Evolutionary conservation across 2,797 vertebrate genomes (phyloP).

Genomic region (Threskiornis aethiopicus): DNA sequence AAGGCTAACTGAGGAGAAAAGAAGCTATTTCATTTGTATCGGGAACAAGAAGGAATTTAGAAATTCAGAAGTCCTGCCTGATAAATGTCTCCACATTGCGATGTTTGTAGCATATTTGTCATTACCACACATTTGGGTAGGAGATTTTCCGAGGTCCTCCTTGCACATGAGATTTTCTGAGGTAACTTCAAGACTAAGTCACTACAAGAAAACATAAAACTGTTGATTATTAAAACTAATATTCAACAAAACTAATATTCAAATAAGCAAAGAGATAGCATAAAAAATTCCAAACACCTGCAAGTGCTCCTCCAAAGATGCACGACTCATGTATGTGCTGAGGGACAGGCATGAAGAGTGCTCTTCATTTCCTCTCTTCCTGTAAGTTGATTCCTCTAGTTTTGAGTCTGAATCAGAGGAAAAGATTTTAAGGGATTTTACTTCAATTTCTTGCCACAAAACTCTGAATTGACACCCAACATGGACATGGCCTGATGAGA

Average conservation of each 20-base stretch:
- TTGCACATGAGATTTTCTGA: not conserved
- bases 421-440: not conserved
- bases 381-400: not conserved
- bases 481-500: not conserved
- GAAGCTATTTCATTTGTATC: not conserved
- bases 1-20: not conserved
- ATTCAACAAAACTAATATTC: not conserved
- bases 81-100: not conserved
- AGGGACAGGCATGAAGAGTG: not conserved
- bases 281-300: not conserved
- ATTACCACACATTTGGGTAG: not conserved
- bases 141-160: not conserved
- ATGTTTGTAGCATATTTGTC: not conserved
- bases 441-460: not conserved
- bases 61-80: not conserved
- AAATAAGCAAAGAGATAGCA: not conserved
- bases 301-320: not conserved
- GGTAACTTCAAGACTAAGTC: not conserved
- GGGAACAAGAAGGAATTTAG: not conserved
- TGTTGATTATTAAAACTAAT: not conserved
- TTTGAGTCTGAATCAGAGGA: not conserved
- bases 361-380: not conserved
- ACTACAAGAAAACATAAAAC: not conserved
- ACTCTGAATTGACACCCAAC: not conserved
- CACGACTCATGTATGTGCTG: not conserved